A percentile compares a stretch with the other conserved stretches of the same genome.
Evolutionary conservation across 2,888 invertebrate genomes (phyloP).

Genomic region (Sepiola atlantica): DNA sequence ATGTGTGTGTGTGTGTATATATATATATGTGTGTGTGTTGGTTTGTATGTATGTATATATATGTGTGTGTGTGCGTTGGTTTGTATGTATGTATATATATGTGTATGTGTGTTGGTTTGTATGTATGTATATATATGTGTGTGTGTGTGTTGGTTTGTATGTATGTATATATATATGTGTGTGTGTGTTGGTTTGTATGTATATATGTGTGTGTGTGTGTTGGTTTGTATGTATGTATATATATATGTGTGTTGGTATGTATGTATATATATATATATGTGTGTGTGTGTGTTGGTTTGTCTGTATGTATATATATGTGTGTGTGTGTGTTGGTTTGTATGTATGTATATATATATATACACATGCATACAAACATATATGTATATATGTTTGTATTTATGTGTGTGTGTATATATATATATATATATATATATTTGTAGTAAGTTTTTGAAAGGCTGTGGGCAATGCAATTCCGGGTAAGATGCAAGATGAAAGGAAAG

Average conservation of each 20-base stretch:
- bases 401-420: too few species aligned
- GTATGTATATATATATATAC: slow-evolving; percentile 3
- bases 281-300: not conserved
- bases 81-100: not conserved
- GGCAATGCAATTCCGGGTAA: too few species aligned
- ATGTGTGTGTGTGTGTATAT: not conserved
- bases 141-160: not conserved
- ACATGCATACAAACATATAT: not conserved
- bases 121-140: not conserved
- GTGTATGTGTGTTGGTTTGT: not conserved
- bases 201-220: not conserved
- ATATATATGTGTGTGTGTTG: not conserved
- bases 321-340: not conserved
- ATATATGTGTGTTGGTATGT: not conserved
- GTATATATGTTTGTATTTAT: too few species aligned
- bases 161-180: not conserved
- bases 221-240: not conserved
- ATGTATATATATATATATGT: slow-evolving; percentile 3
- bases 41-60: not conserved
- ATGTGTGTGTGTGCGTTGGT: not conserved
- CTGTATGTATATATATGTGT: not conserved
- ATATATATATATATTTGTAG: too few species aligned
- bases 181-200: not conserved
- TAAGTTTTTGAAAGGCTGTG: too few species aligned
- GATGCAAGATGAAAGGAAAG: too few species aligned